Base-by-base conservation (phyloP, 92 coral and sea anemone species). In the Palythoa heliodiscus region DNA sequence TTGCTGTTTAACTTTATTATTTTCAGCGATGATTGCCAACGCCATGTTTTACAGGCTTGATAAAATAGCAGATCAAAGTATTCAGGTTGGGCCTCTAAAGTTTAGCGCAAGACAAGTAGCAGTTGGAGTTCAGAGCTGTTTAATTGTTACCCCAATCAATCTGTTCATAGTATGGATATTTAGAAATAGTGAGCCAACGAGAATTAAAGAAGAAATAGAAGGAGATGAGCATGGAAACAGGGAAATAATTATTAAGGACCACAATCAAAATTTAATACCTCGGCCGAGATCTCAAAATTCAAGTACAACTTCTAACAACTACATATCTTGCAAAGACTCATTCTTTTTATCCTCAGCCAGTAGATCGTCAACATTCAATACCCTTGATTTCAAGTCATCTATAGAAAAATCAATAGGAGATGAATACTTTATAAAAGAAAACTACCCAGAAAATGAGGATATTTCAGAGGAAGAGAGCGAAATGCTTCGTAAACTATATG, bases 41-140 rank as follows among this genome's bases (percentile, higher is more conserved):
- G 98, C 95, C 50, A 78, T 94, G 94, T 94, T 90, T 87, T 94
- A 94, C 80, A 82, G 84, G 70, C 80, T 85, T 0, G 91, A 90
- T 79, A 48, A 86, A 73, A 83, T 67, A n/a, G 88, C 93, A 11
- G 93, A 94, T 60, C 92, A 91, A 13, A 88, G 89, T 40, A 88
- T 94, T 40, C 93, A 92, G 63, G 91, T 94, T 7, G 98, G 98
- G 11, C 98, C 98, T 9, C 73, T 94, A 24, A 90, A 91, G 78
- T 94, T 94, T 61, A 94, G 94, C 76, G 74, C 90, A 82, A 84
- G 96, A 60, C 98, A 94, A 68, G 77, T 94, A 25, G 66, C 60
- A 24, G 86, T 93, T 43, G 98, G 98, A 17, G 48, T 94, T 17
- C 75, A 90, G 68, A 90, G 94, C 52, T 89, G 97, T 29, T 83